These are phyloP conservation scores for Thera britannica DNA, from an alignment of 2,888 invertebrate genomes.

Conservation along the genomic window DNA sequence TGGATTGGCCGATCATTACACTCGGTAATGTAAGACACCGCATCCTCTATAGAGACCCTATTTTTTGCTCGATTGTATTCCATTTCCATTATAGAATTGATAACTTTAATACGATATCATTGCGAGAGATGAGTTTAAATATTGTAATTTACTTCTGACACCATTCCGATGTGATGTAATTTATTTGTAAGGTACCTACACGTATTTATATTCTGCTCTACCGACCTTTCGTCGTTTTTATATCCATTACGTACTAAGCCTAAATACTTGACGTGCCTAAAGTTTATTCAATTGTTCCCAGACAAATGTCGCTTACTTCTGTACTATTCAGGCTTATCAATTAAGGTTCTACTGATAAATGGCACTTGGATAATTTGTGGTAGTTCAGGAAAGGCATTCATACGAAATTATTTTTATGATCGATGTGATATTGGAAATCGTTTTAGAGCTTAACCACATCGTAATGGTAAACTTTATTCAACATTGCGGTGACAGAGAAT, in stretches of 20 bases:
- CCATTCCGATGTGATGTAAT: conserved; percentile 39
- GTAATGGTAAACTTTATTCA: conserved; percentile 53
- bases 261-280: background rate
- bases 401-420: conserved; percentile 31
- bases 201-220: conserved; percentile 8
- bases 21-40: conserved; percentile 45
- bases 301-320: no score
- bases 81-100: conserved; percentile 35
- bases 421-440: conserved; percentile 49
- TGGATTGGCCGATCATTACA: conserved; percentile 65
- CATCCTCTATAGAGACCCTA: conserved; percentile 39
- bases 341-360: background rate
- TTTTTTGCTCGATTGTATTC: conserved; percentile 38
- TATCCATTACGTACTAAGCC: conserved; percentile 9
- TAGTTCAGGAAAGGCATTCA: background rate
- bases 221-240: conserved; percentile 2
- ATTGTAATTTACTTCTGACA: conserved; percentile 42
- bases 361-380: background rate
- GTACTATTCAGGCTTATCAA: no score
- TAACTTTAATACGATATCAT: conserved; percentile 40
- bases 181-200: conserved; percentile 6
- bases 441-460: conserved; percentile 45
- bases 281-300: background rate
- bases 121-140: conserved; percentile 40
- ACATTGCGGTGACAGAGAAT: conserved; percentile 57